Base-by-base conservation (phyloP, 2,113 vertebrate species). In the Bothrops jararaca region DNA sequence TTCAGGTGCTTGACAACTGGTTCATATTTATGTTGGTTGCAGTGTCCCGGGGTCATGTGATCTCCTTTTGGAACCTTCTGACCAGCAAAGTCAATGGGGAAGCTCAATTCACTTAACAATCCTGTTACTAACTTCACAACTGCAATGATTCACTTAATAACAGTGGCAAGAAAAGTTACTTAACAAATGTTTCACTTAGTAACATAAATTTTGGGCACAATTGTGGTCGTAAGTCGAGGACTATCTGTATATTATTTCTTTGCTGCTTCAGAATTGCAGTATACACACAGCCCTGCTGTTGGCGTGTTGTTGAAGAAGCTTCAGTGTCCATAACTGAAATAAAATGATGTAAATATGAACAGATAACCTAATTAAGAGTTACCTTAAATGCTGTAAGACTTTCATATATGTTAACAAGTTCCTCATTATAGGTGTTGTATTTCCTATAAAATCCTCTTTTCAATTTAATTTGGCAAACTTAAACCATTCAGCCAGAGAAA, bases 381-480 rank as follows among this genome's bases (percentile, higher is more conserved):
- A n/a, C 91, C 39, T 91, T 86, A 91, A 91, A 50, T 91, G 26
- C 42, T 58, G 53, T 48, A 60, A 91, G 53, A 86, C 29, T 91
- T 58, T 48, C 24, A 13, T 86, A 13, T 86, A 29, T 52, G 29
- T 86, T 91, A 60, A 91, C 23, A 86, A 60, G 26, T 60, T 20
- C 50, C 34, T 92, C 45, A 52, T 60, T 60, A 86, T 54, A 90
- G 45, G 74, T 8, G 58, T 92, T 92, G 42, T 86, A 90, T 57
- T 53, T 86, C 20, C 12, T 85, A 48, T 86, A 86, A 92, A 60
- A n/a, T 29, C 23, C 53, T 42, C n/a, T 92, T 53, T 93, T 86
- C 89, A 64, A 15, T 90, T 92, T 93, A 60, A 86, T 93, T 93
- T 86, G 42, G 74, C 74, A 53, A 90, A 93, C 2, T 64, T n/a